These are phyloP conservation scores for Channallabes apus DNA, from an alignment of 2,797 vertebrate species.

Conservation along the genomic window DNA sequence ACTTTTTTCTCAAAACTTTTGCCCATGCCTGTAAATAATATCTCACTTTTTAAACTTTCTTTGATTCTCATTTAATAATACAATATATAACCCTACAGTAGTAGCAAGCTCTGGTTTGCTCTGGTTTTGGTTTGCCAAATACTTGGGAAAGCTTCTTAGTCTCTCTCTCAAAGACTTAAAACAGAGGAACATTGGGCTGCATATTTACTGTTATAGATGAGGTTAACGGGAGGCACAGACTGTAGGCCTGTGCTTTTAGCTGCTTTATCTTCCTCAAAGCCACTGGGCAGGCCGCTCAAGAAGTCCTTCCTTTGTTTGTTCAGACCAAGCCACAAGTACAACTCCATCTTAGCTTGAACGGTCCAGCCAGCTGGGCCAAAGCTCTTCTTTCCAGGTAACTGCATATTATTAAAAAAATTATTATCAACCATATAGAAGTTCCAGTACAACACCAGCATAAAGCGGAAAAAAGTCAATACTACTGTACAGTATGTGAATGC, in stretches of 20 bases:
- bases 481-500: neutral
- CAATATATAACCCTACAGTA: neutral
- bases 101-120: neutral
- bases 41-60: neutral
- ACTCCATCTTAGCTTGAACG: constrained; percentile 94
- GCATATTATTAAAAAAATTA: constrained; percentile 33
- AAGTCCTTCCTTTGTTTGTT: constrained; percentile 94
- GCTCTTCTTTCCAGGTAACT: constrained; percentile 93
- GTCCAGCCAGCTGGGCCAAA: constrained; percentile 94
- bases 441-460: neutral
- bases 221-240: constrained; percentile 84
- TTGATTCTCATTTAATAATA: neutral
- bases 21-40: neutral
- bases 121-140: neutral
- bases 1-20: too few species aligned
- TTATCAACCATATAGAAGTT: constrained; percentile 1
- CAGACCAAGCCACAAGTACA: constrained; percentile 95
- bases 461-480: neutral
- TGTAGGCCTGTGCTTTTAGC: constrained; percentile 75
- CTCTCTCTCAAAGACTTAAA: neutral
- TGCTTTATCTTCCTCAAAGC: constrained; percentile 89
- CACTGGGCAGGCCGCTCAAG: constrained; percentile 87
- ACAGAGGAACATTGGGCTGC: neutral
- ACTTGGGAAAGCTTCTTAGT: neutral
- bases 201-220: constrained; percentile 91